phyloP scores from a whole-genome alignment of 2,797 vertebrate genomes.

The Xenentodon cancila region DNA sequence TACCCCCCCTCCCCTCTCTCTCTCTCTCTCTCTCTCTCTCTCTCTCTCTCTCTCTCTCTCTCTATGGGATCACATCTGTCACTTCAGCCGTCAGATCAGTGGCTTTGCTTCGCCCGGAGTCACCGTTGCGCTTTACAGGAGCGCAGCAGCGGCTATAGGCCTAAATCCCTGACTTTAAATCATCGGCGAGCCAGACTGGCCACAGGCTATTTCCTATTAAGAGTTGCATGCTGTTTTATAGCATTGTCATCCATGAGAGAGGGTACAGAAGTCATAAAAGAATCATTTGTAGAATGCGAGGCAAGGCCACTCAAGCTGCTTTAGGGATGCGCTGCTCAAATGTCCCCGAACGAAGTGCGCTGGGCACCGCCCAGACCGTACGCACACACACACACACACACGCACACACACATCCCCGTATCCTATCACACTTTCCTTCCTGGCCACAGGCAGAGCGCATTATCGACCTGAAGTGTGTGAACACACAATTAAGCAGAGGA shows the following conservation, averaged over 20 bases:
- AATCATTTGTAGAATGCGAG: slow-evolving; percentile 59
- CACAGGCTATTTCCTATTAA: slow-evolving; percentile 56
- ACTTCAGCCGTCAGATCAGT: slow-evolving; percentile 36
- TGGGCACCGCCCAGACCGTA: slow-evolving; percentile 21
- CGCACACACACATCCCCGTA: slow-evolving; percentile 8
- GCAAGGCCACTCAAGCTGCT: slow-evolving; percentile 69
- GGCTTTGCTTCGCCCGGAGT: slow-evolving; percentile 39
- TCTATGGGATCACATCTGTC: slow-evolving; percentile 37
- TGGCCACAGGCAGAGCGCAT: slow-evolving; percentile 54
- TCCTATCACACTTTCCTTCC: slow-evolving; percentile 32
- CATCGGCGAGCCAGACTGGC: slow-evolving; percentile 48
- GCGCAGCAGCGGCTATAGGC: slow-evolving; percentile 22
- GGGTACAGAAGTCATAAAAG: slow-evolving; percentile 61
- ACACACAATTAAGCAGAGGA: slow-evolving; percentile 73
- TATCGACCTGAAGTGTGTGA: slow-evolving; percentile 72
- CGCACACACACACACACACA: slow-evolving; percentile 14
- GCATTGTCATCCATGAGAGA: slow-evolving; percentile 53
- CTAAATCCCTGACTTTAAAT: slow-evolving; percentile 57
- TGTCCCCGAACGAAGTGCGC: slow-evolving; percentile 55
- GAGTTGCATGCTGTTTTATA: slow-evolving; percentile 62
- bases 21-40: too few species aligned
- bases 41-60: too few species aligned
- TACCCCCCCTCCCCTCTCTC: too few species aligned
- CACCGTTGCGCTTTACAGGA: slow-evolving; percentile 46
- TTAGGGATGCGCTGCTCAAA: slow-evolving; percentile 59